A percentile compares a stretch with the other conserved stretches of the same genome.
phyloP scores from a whole-genome alignment of 2,888 invertebrate genomes.

The Acholoe squamosa region DNA sequence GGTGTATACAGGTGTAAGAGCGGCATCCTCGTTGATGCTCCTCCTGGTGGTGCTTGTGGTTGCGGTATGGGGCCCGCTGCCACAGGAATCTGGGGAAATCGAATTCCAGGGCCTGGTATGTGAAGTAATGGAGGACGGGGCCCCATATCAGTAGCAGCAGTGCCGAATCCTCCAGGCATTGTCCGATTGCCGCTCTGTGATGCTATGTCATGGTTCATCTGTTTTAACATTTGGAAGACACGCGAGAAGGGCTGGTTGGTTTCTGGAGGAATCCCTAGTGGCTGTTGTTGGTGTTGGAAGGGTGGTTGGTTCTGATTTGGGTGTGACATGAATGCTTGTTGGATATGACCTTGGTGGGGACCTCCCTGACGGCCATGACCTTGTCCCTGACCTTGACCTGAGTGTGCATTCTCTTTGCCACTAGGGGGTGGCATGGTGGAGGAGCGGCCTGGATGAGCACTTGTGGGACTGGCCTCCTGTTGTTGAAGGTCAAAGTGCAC shows the following conservation, averaged over 20 bases:
- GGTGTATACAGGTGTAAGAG: conserved; percentile 46
- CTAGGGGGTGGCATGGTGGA: not conserved
- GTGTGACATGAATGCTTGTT: not conserved
- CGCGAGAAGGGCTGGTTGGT: conserved; percentile 34
- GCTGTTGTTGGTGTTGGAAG: too few species aligned
- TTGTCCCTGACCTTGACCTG: not conserved
- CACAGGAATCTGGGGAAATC: conserved; percentile 17
- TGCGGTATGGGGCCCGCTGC: not conserved
- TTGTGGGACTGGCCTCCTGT: not conserved
- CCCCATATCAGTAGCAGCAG: not conserved
- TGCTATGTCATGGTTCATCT: conserved; percentile 31
- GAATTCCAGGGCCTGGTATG: not conserved
- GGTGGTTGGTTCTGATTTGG: not conserved
- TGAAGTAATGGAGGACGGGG: not conserved
- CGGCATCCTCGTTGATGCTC: conserved; percentile 7
- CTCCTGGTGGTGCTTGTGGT: not conserved
- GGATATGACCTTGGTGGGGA: not conserved
- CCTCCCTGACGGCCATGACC: not conserved
- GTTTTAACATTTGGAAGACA: conserved; percentile 52
- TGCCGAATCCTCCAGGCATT: not conserved
- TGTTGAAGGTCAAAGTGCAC: not conserved
- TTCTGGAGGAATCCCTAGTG: too few species aligned
- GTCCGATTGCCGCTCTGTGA: not conserved
- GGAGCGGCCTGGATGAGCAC: not conserved
- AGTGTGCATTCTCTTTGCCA: conserved; percentile 47